Evolutionary conservation across 1,140 invertebrate species (phyloP).

Genomic region (Cydia fagiglandana): DNA sequence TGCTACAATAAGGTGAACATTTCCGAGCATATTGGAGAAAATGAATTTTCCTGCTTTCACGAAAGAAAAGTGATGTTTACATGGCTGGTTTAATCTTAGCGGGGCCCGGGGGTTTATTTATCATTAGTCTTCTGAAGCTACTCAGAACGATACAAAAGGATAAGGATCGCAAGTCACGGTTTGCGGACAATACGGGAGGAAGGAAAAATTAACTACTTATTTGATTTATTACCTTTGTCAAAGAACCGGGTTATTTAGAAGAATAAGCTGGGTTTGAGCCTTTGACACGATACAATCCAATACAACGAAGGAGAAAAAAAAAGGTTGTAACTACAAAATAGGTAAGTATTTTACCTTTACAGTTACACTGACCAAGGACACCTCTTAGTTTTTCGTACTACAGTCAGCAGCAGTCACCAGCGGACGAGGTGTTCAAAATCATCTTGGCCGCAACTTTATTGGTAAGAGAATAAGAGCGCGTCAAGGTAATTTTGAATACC

Average conservation of each 20-base stretch:
- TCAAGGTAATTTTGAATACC: too few relatives aligned
- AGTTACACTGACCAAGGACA: too few relatives aligned
- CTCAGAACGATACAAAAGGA: conserved; percentile 16
- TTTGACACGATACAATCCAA: not conserved
- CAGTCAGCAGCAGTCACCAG: too few relatives aligned
- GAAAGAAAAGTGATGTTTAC: conserved; percentile 28
- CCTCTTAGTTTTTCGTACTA: too few relatives aligned
- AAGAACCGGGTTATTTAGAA: not conserved
- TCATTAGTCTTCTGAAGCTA: conserved; percentile 22
- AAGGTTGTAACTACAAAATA: too few relatives aligned
- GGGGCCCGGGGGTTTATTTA: not conserved
- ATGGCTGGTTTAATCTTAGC: conserved; percentile 2
- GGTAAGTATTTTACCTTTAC: too few relatives aligned
- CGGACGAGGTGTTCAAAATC: too few relatives aligned
- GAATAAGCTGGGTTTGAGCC: not conserved
- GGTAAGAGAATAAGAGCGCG: too few relatives aligned
- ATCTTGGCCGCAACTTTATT: too few relatives aligned
- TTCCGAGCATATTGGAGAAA: too few relatives aligned
- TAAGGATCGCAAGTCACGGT: conserved; percentile 4
- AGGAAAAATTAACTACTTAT: conserved; percentile 28
- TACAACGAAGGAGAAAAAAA: not conserved
- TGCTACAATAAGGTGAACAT: too few relatives aligned
- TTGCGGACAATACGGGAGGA: not conserved
- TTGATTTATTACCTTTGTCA: conserved; percentile 30
- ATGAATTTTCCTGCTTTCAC: not conserved